Evolutionary conservation across 1,140 invertebrate genomes (phyloP), one percentile per base, ranked within the genome.

Genomic region (Piezodorus guildinii): DNA sequence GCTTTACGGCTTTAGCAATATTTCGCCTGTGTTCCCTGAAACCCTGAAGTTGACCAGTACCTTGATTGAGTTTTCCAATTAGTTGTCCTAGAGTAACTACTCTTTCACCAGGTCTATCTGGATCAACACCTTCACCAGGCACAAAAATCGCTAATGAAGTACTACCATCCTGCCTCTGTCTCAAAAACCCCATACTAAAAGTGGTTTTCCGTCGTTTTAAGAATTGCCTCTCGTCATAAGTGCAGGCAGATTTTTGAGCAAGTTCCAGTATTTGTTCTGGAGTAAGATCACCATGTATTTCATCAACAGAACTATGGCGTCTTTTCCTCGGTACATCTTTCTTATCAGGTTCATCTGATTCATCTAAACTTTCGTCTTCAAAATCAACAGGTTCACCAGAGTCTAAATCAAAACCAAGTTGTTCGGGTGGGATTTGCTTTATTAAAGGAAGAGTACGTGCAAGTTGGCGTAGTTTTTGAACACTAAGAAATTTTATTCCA

Each of bases 1-100:
- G 91, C 73, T 91, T 91, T 1, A 95, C 91, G 72, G 90, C 83
- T 74, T 92, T 94, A 0, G 88, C 86, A 65, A 86, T 76, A 74
- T 96, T 96, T 51, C 91, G 80, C 16, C 90, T 83, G 73, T 96
- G 92, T 72, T 96, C 92, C 59, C 90, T 83, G 60, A 87, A 88
- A n/a, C 85, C 87, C 71, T 80, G 74, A 45, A 87, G 70, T 64
- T 79, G 75, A 6, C 80, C 79, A 34, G 85, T 86, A 19, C 92
- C 94, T 64, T 91, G 84, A 16, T 80, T 81, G 5, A 97, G 76
- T 74, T 93, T 94, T 0, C 93, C 70, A 63, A 72, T 66, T 21
- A 84, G 73, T 65, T 84, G 81, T 2, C 93, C 94, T 10, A 97
- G 77, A 2, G 85, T 88, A 0, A 96, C 82, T 0, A 91, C 85